Evolutionary conservation across 2,888 invertebrate species (phyloP).

Genomic region (Eristalis intricaria): DNA sequence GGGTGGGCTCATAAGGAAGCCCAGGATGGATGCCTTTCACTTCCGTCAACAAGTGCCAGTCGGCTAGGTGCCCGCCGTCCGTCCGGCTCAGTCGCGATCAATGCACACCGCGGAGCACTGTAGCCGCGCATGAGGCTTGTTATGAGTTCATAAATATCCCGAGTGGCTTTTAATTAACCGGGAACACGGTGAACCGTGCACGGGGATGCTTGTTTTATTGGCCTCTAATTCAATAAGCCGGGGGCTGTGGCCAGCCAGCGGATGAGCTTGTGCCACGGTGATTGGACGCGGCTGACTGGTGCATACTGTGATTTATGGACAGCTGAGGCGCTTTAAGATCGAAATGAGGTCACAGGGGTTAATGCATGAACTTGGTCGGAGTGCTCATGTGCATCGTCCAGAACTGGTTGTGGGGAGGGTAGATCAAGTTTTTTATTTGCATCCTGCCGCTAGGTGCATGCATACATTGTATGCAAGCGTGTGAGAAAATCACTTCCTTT

Average conservation of each 20-base stretch:
- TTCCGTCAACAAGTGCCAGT: neutral
- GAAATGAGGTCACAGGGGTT: constrained; percentile 45
- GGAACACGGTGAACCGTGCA: neutral
- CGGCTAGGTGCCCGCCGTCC: neutral
- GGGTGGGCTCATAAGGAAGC: neutral
- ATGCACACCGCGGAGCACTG: neutral
- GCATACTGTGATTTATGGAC: constrained; percentile 42
- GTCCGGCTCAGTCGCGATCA: neutral
- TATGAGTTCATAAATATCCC: constrained; percentile 51
- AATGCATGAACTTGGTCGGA: constrained; percentile 3
- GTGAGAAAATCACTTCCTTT: neutral
- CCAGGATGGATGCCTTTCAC: neutral
- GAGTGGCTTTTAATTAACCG: constrained; percentile 40
- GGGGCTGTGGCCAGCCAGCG: neutral
- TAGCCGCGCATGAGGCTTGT: constrained; percentile 10
- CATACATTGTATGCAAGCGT: neutral
- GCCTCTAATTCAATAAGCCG: constrained; percentile 6
- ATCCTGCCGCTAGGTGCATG: neutral
- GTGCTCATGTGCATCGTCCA: neutral
- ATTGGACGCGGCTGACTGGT: neutral
- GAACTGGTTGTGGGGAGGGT: neutral
- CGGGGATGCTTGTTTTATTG: constrained; percentile 16
- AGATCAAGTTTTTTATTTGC: neutral
- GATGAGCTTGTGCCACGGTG: neutral
- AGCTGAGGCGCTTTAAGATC: neutral